A percentile compares a stretch with the other conserved stretches of the same genome.
phyloP scores from a whole-genome alignment of 2,797 vertebrate species.

The Tragopan temminckii region DNA sequence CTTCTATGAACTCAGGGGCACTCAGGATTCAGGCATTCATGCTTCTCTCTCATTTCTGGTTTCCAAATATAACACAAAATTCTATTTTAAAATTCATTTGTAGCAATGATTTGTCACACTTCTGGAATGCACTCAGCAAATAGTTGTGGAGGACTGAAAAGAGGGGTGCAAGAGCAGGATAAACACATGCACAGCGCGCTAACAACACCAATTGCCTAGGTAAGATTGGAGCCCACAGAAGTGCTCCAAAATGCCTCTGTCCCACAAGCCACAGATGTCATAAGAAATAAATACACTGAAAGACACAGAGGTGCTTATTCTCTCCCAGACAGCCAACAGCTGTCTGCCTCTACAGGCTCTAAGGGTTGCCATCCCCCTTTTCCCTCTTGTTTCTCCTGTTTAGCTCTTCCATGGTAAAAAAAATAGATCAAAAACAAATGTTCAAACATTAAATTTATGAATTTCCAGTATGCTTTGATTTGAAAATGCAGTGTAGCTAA shows the following conservation, averaged over 20 bases:
- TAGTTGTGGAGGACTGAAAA: accelerated
- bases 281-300: not conserved
- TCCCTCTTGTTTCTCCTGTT: not conserved
- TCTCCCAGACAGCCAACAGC: not conserved
- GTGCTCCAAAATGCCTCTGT: not conserved
- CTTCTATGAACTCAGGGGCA: not conserved
- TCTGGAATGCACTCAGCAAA: not conserved
- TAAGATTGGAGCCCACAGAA: not conserved
- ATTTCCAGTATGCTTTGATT: accelerated
- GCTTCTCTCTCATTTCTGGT: not conserved
- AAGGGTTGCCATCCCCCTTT: not conserved
- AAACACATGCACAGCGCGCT: not conserved
- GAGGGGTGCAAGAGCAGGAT: not conserved
- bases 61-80: not conserved
- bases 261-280: not conserved
- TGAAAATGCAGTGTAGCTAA: accelerated
- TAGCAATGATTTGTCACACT: not conserved
- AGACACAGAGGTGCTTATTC: not conserved
- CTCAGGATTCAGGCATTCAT: not conserved
- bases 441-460: not conserved
- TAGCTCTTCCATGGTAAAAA: not conserved
- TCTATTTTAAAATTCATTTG: not conserved
- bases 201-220: not conserved
- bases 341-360: not conserved
- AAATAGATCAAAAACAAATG: not conserved